Evolutionary conservation across 2,888 invertebrate species (phyloP).

Genomic region (Aproaerema taeniolella): DNA sequence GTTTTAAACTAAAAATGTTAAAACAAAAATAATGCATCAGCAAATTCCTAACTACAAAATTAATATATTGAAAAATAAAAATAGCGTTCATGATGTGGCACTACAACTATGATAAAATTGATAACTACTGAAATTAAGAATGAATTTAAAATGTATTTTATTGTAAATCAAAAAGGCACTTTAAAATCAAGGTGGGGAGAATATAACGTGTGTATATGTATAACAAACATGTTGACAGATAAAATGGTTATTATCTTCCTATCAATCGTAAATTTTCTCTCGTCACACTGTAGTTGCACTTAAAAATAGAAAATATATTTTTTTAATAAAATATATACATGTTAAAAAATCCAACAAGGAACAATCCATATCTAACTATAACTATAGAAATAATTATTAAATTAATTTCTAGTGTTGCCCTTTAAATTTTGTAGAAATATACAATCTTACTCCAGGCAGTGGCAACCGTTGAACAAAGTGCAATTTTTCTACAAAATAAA

Average conservation of each 20-base stretch:
- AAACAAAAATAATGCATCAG: conserved; percentile 49
- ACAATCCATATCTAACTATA: conserved; percentile 41
- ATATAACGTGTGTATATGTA: conserved; percentile 44
- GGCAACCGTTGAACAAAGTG: conserved; percentile 20
- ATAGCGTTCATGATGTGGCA: conserved; percentile 32
- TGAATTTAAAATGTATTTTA: conserved; percentile 38
- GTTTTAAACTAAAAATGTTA: conserved; percentile 50
- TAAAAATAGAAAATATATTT: conserved; percentile 61
- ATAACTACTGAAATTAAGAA: conserved; percentile 38
- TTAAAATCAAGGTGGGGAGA: conserved; percentile 62
- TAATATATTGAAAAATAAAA: conserved; percentile 32
- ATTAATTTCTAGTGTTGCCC: conserved; percentile 20
- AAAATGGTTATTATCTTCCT: conserved; percentile 45
- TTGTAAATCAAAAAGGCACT: conserved; percentile 59
- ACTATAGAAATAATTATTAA: conserved; percentile 33
- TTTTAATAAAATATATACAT: conserved; percentile 59
- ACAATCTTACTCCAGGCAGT: conserved; percentile 25
- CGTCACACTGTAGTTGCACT: conserved; percentile 72
- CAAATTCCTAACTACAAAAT: conserved; percentile 47
- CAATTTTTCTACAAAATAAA: conserved; percentile 18
- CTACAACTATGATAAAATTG: conserved; percentile 36
- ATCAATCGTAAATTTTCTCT: conserved; percentile 59
- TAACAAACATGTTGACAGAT: conserved; percentile 26
- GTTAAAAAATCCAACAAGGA: conserved; percentile 53
- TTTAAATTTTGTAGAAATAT: conserved; percentile 20